Base-by-base conservation (phyloP, 2,888 invertebrate genomes). In the Rhogogaster chlorosoma region DNA sequence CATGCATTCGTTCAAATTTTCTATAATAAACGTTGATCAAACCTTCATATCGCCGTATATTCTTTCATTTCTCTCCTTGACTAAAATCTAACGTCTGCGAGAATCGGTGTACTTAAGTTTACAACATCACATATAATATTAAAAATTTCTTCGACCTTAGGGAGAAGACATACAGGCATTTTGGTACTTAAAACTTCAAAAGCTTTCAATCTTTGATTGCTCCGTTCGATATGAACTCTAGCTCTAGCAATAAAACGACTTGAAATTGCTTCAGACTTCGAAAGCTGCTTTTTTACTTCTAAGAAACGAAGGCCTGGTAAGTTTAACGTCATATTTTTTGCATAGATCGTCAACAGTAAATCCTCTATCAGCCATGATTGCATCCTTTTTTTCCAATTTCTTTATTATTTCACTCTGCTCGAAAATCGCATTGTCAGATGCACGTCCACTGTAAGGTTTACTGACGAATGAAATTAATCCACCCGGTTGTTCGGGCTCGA, bases 281-380 rank as follows among this genome's bases (percentile, higher is more conserved):
- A 83, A 71, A 89, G 86, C 78, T 88, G 87, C 61, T 86, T 85
- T n/a, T 85, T 86, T 86, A 22, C 84, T 78, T 85, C 84, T 84
- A 15, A 88, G 70, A 86, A 88, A 88, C n/a, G 87, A 86, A n/a
- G 87, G 87, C 84, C 84, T 57, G 29, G 88, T 87, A 26, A 86
- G 84, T 64, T 84, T 86, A 10, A 85, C 53, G 45, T 77, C 61
- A 53, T 86, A 0, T 83, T 57, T 82, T 36, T 18, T 84, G 61
- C 88, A 88, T 0, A 87, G 9, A n/a, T 88, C 88, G 80, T 87
- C 88, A 73, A 89, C 87, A 38, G 87, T 78, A 85, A 89, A 89
- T 6, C 87, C 89, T 84, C 87, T 88, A 42, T 88, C 86, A 2
- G 70, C 84, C 87, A 89, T 87, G 2, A 88, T 70, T 49, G 67